Base-by-base conservation (phyloP, 2,888 invertebrate species). In the Brachypterus glaber region DNA sequence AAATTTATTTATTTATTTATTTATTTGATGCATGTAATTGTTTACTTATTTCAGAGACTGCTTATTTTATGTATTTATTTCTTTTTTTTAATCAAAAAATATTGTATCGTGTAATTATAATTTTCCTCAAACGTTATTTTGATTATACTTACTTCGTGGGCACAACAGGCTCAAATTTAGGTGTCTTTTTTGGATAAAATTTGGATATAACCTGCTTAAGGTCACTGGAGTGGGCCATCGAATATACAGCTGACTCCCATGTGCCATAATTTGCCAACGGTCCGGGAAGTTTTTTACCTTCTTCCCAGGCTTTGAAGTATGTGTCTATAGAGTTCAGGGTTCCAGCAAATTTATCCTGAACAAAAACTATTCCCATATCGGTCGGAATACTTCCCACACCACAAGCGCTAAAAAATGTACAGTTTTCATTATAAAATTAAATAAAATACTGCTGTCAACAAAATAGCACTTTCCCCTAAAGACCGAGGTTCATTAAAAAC, bases 351-450 rank as follows among this genome's bases (percentile, higher is more conserved):
- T 88, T 74, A 46, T 84, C 68, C 55, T 84, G 76, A 26, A 87
- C 67, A 61, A 74, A 89, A n/a, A 82, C 64, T 0, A 85, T 67
- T 1, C 96, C 95, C 66, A 93, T 66, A 58, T 97, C 96, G 31
- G 78, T 74, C n/a, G 95, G 93, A 47, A 96, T 82, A 55, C 88
- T 85, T 65, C 96, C 96, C 62, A 89, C 86, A 17, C 96, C 96
- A 66, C 93, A 95, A 1, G 93, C 84, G 48, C 88, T 90, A 17
- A 97, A n/a, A n/a, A n/a, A n/a, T n/a, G n/a, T n/a, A n/a, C n/a
- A n/a, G n/a, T n/a, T n/a, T n/a, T n/a, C n/a, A n/a, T n/a, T n/a
- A n/a, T n/a, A n/a, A n/a, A n/a, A n/a, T n/a, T n/a, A n/a, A n/a
- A n/a, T n/a, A n/a, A n/a, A n/a, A n/a, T n/a, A n/a, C n/a, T n/a